Percentiles rank a stretch among this genome's conserved stretches.
phyloP scores from a whole-genome alignment of 2,113 vertebrate genomes.

The Piaya cayana region DNA sequence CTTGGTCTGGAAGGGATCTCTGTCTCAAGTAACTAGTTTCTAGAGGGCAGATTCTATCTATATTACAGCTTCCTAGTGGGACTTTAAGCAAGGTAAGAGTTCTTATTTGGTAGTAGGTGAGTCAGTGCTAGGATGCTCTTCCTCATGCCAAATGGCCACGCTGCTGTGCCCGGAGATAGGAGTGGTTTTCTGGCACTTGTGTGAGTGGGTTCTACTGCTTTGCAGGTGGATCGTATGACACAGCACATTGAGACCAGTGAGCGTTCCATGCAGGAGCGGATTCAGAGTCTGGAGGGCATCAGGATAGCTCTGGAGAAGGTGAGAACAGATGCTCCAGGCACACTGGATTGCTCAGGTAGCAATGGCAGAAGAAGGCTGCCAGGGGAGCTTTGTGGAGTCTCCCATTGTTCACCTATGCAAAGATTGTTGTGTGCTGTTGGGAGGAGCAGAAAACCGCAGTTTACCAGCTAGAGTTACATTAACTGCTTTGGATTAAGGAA shows the following conservation, averaged over 20 bases:
- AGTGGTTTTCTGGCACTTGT: not conserved
- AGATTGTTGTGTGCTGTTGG: not conserved
- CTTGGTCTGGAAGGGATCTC: not conserved
- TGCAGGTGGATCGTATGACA: conserved; percentile 85
- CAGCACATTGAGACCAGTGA: conserved; percentile 84
- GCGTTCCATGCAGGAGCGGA: conserved; percentile 81
- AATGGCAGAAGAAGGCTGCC: not conserved
- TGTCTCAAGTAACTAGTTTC: not conserved
- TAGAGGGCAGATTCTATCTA: not conserved
- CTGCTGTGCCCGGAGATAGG: not conserved
- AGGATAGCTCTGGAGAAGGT: conserved; percentile 90
- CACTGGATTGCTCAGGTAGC: fast-evolving
- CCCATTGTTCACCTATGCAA: not conserved
- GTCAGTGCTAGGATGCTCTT: not conserved
- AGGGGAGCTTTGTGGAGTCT: not conserved
- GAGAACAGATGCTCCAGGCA: not conserved
- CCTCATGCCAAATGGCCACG: fast-evolving
- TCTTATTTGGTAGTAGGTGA: not conserved
- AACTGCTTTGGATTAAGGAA: not conserved
- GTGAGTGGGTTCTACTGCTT: not conserved
- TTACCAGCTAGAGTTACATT: not conserved
- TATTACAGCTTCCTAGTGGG: not conserved
- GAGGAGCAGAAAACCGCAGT: not conserved
- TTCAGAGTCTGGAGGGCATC: conserved; percentile 85
- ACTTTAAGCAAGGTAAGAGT: not conserved